Percentiles rank a stretch among this genome's conserved stretches.
phyloP scores from a whole-genome alignment of 2,888 invertebrate genomes.

The Drosophila colorata region DNA sequence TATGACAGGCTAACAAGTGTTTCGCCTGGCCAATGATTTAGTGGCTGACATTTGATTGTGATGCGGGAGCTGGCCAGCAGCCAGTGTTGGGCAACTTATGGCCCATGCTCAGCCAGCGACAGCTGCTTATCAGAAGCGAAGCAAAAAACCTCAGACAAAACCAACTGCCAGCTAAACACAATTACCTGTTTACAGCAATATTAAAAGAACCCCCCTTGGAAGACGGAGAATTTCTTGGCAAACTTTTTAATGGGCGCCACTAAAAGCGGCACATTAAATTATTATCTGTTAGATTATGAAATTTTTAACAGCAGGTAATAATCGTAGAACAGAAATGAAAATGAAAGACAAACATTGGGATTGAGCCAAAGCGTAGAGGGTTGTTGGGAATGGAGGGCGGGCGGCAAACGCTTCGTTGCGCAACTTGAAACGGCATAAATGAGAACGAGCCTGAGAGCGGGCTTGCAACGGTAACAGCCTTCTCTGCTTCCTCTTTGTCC shows the following conservation, averaged over 20 bases:
- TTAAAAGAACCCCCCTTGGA: constrained; percentile 35
- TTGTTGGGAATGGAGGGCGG: neutral
- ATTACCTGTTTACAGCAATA: constrained; percentile 79
- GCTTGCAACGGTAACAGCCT: constrained; percentile 67
- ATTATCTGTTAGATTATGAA: constrained; percentile 79
- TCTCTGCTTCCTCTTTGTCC: constrained; percentile 19
- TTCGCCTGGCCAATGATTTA: constrained; percentile 53
- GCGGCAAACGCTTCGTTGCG: constrained; percentile 64
- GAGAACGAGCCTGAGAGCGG: constrained; percentile 36
- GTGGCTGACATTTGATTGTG: constrained; percentile 3
- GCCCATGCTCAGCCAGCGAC: constrained; percentile 22
- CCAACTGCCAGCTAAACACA: constrained; percentile 39
- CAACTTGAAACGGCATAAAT: constrained; percentile 81
- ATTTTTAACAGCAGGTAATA: constrained; percentile 82
- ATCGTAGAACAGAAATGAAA: constrained; percentile 66
- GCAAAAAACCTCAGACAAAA: neutral
- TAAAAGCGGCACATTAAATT: constrained; percentile 80
- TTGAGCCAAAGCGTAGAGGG: constrained; percentile 10
- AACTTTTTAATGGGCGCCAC: constrained; percentile 76
- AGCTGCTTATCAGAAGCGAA: constrained; percentile 49
- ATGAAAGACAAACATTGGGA: constrained; percentile 75
- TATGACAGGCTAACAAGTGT: constrained; percentile 60
- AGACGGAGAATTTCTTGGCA: constrained; percentile 54
- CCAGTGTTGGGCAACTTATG: constrained; percentile 40
- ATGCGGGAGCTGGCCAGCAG: constrained; percentile 15